Conservation (phyloP, 2,797 vertebrate species). For the Squalus acanthias region DNA sequence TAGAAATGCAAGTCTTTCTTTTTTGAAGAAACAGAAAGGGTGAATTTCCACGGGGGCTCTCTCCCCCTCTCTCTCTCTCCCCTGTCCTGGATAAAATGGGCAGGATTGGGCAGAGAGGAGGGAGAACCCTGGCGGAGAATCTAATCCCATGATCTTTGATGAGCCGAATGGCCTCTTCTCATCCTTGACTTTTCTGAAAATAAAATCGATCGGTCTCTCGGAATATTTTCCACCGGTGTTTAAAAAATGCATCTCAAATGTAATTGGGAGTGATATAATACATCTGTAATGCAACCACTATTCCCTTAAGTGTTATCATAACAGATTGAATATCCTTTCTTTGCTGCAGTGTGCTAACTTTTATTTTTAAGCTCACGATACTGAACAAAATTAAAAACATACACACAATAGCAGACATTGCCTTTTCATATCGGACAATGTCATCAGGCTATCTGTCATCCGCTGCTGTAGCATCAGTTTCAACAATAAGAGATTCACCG, state of each 20-base stretch:
- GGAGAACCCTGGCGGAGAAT: not conserved
- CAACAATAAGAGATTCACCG: not conserved
- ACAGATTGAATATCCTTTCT: conserved; percentile 23
- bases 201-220: not conserved
- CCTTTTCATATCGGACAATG: conserved; percentile 18
- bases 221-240: not conserved
- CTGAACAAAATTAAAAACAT: conserved; percentile 2
- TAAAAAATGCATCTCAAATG: not conserved
- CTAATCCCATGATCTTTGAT: not conserved
- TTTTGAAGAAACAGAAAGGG: not conserved
- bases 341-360: not conserved
- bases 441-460: conserved; percentile 3
- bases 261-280: conserved; percentile 25
- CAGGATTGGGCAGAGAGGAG: not conserved
- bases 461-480: not conserved
- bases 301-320: conserved; percentile 22
- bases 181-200: not conserved
- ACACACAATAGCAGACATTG: not conserved
- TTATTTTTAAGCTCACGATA: not conserved
- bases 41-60: not conserved
- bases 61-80: not conserved
- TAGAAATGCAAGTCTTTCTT: too few species aligned
- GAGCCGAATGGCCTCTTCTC: not conserved
- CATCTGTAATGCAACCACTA: conserved; percentile 25
- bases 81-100: not conserved